Percentiles rank a stretch among this genome's conserved stretches.
phyloP scores from a whole-genome alignment of 2,888 invertebrate species.

The Laspeyria flexula region DNA sequence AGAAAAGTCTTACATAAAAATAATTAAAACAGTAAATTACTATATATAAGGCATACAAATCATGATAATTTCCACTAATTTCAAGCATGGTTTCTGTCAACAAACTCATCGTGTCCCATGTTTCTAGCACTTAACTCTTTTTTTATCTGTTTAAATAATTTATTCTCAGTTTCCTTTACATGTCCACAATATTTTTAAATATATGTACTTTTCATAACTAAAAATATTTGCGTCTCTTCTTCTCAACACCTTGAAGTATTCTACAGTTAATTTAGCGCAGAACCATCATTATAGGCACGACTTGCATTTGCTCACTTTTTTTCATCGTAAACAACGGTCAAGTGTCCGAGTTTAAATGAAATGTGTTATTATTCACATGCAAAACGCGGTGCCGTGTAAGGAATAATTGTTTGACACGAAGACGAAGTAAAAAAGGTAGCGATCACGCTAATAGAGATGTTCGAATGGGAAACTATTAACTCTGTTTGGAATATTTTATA shows the following conservation, averaged over 20 bases:
- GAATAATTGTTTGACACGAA: conserved; percentile 46
- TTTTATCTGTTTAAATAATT: too few species aligned
- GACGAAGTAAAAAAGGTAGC: conserved; percentile 22
- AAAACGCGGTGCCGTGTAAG: conserved; percentile 30
- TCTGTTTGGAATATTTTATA: conserved; percentile 5
- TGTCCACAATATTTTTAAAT: too few species aligned
- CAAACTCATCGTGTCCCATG: too few species aligned
- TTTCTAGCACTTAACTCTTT: too few species aligned
- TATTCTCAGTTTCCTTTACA: too few species aligned
- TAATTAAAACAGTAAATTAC: too few species aligned
- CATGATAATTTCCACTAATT: too few species aligned
- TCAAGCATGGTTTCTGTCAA: too few species aligned
- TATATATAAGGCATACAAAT: too few species aligned
- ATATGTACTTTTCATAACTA: too few species aligned
- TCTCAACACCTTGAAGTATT: conserved; percentile 9
- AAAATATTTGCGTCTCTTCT: too few species aligned
- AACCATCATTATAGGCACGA: not conserved
- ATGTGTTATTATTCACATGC: conserved; percentile 26
- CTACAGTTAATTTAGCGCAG: conserved; percentile 8
- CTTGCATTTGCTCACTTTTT: conserved; percentile 8
- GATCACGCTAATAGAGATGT: conserved; percentile 39
- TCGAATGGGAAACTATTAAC: conserved; percentile 25
- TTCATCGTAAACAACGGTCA: not conserved
- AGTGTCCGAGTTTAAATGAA: conserved; percentile 14
- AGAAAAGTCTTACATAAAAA: too few species aligned